Conservation (phyloP, 2,888 invertebrate species). For the Sussaba pulchella region DNA sequence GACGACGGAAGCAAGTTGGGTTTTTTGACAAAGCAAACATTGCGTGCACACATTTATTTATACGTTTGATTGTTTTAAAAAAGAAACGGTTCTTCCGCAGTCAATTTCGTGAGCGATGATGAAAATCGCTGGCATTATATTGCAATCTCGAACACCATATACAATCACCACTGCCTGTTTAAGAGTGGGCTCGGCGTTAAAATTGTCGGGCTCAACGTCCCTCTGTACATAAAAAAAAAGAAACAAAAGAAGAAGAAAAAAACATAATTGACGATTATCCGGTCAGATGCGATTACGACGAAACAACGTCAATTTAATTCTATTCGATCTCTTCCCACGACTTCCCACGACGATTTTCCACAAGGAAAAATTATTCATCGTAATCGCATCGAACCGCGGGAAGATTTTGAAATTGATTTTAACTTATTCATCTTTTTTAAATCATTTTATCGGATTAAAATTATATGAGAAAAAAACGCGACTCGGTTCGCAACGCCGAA, state of each 20-base stretch:
- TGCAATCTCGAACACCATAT: constrained; percentile 35
- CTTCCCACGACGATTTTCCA: background rate
- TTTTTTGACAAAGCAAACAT: background rate
- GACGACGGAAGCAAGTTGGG: background rate
- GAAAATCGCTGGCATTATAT: constrained; percentile 23
- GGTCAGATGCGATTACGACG: constrained; percentile 38
- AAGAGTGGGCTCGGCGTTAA: constrained; percentile 15
- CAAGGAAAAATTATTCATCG: background rate
- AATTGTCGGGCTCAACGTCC: constrained; percentile 42
- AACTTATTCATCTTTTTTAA: constrained; percentile 55
- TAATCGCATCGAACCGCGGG: constrained; percentile 48
- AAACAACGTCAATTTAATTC: constrained; percentile 8
- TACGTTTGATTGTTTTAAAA: background rate
- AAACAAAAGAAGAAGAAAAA: constrained; percentile 21
- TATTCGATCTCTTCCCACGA: background rate
- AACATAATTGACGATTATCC: constrained; percentile 42
- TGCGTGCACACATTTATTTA: constrained; percentile 20
- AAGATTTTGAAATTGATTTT: too few species aligned
- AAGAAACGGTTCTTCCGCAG: constrained; percentile 33
- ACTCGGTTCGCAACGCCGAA: constrained; percentile 33
- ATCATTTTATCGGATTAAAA: constrained; percentile 50
- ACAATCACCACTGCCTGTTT: constrained; percentile 62
- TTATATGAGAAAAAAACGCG: constrained; percentile 44
- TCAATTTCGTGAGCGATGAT: constrained; percentile 31
- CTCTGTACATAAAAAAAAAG: constrained; percentile 47